A percentile compares a stretch with the other conserved stretches of the same genome.
Evolutionary conservation across 1,140 invertebrate genomes (phyloP).

Genomic region (Zaprionus capensis): DNA sequence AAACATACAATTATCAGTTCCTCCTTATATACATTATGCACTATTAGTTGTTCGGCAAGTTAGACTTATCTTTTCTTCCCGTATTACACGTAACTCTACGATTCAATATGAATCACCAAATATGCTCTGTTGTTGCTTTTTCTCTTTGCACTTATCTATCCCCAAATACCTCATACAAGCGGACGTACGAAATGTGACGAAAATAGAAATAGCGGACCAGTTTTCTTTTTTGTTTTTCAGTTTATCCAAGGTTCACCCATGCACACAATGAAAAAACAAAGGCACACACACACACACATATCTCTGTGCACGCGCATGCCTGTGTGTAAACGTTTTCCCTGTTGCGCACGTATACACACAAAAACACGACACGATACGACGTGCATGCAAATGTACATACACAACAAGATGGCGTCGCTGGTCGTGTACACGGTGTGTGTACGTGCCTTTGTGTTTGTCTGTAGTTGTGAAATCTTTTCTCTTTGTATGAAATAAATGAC

Average conservation of each 20-base stretch:
- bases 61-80: constrained; percentile 2
- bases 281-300: constrained; percentile 20
- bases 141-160: constrained; percentile 15
- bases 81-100: constrained; percentile 16
- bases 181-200: constrained; percentile 41
- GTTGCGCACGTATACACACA: constrained; percentile 15
- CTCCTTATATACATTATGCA: constrained; percentile 41
- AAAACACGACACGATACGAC: constrained; percentile 10
- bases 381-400: constrained; percentile 11
- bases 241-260: constrained; percentile 53
- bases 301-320: not conserved
- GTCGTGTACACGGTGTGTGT: constrained; percentile 2
- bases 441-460: constrained; percentile 18
- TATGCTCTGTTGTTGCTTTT: constrained; percentile 2
- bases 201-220: constrained; percentile 48
- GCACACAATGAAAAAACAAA: constrained; percentile 58
- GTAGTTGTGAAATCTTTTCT: constrained; percentile 39
- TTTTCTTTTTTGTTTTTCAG: not conserved
- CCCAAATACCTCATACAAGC: constrained; percentile 35
- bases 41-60: constrained; percentile 1
- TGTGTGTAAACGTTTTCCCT: constrained; percentile 20
- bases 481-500: constrained; percentile 32
- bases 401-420: constrained; percentile 36
- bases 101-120: constrained; percentile 58
- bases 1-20: constrained; percentile 70